Evolutionary conservation across 2,797 vertebrate genomes (phyloP).

Genomic region (Aeoliscus strigatus): DNA sequence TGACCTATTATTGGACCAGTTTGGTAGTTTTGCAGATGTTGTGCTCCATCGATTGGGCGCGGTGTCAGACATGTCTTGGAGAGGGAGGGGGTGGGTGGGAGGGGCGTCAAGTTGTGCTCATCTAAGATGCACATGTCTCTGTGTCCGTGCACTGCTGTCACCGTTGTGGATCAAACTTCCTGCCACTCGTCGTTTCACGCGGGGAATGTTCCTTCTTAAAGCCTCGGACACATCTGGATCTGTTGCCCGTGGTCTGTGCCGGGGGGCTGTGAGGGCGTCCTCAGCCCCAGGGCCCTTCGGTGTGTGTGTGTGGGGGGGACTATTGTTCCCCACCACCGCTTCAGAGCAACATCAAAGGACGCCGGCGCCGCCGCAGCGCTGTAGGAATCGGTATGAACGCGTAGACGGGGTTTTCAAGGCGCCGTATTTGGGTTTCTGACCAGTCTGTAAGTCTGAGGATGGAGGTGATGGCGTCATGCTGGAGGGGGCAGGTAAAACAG

Average conservation of each 20-base stretch:
- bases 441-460: too few relatives aligned
- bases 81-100: constrained; percentile 39
- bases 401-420: constrained; percentile 25
- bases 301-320: constrained; percentile 46
- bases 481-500: constrained; percentile 74
- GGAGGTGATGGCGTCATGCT: constrained; percentile 78
- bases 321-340: constrained; percentile 48
- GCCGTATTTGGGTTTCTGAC: too few relatives aligned
- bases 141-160: constrained; percentile 14
- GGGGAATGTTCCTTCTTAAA: too few relatives aligned
- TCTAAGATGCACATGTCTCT: constrained; percentile 38
- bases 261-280: constrained; percentile 18
- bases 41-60: constrained; percentile 63
- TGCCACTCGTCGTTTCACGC: too few relatives aligned
- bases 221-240: constrained; percentile 7
- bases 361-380: constrained; percentile 22
- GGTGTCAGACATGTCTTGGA: constrained; percentile 62
- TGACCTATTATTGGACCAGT: constrained; percentile 22
- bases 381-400: constrained; percentile 34
- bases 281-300: constrained; percentile 42
- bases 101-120: constrained; percentile 52
- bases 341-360: constrained; percentile 53
- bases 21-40: constrained; percentile 74
- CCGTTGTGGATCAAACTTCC: constrained; percentile 38
- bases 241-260: constrained; percentile 4